Evolutionary conservation across 2,888 invertebrate species (phyloP).

Genomic region (Tridacna crocea): DNA sequence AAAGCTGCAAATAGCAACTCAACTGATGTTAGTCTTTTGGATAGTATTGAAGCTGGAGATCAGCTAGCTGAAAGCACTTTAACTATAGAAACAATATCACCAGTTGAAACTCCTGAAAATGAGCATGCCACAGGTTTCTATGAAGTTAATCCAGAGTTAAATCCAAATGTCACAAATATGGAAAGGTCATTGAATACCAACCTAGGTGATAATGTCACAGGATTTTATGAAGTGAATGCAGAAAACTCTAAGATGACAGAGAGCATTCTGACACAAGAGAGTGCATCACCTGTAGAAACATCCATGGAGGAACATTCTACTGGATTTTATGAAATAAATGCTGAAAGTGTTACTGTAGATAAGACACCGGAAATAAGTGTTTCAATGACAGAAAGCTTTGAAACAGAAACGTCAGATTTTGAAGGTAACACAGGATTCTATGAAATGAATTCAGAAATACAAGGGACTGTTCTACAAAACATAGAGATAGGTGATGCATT

Average conservation of each 20-base stretch:
- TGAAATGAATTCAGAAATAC: slow-evolving; percentile 49
- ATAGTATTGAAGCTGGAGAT: slow-evolving; percentile 7
- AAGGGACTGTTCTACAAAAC: slow-evolving; percentile 57
- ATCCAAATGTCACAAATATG: neutral
- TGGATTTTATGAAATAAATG: slow-evolving; percentile 46
- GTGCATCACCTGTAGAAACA: slow-evolving; percentile 47
- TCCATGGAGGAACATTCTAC: slow-evolving; percentile 37
- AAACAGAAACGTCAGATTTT: slow-evolving; percentile 20
- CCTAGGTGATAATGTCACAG: slow-evolving; percentile 51
- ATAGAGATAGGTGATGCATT: slow-evolving; percentile 55
- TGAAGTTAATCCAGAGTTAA: slow-evolving; percentile 52
- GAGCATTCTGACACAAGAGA: slow-evolving; percentile 27
- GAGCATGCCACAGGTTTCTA: slow-evolving; percentile 57
- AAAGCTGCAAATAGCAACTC: neutral
- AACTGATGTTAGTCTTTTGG: neutral
- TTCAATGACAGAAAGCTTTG: slow-evolving; percentile 29
- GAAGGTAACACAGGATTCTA: slow-evolving; percentile 37
- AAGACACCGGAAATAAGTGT: slow-evolving; percentile 34
- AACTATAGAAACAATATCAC: slow-evolving; percentile 45
- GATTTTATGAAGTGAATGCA: slow-evolving; percentile 54
- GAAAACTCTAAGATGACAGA: slow-evolving; percentile 19
- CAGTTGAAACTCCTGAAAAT: slow-evolving; percentile 49
- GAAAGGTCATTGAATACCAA: slow-evolving; percentile 42
- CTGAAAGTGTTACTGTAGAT: neutral
- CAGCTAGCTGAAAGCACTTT: slow-evolving; percentile 43